Evolutionary conservation across 2,113 vertebrate species (phyloP), one percentile per base, ranked within the genome.

Genomic region (Podiceps cristatus): DNA sequence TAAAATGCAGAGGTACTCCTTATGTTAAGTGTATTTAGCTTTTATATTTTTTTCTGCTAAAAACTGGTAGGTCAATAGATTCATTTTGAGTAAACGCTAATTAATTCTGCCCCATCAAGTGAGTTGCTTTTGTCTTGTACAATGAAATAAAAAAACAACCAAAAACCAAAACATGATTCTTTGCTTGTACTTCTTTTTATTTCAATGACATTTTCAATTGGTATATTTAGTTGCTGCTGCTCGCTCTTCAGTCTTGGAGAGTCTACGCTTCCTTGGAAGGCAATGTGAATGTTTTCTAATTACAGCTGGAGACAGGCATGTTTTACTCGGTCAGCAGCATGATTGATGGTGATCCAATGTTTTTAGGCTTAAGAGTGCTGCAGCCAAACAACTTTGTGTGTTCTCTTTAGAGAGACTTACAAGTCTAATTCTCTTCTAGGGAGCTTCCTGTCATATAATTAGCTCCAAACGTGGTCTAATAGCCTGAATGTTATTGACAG

Each of bases 181-280:
- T 73, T 37, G 6, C 13, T 49, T 35, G 19, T 22, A 15, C 74
- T 72, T 25, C 14, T 66, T 47, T 45, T 45, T 13, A 40, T 66
- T n/a, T 63, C 40, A 82, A 45, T 77, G 25, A 17, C 31, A 37
- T 90, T 91, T 95, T 44, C 80, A 74, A 0, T 71, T 64, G 67
- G 13, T 90, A 10, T 63, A 4, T 93, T 68, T 25, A 76, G 19
- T 93, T 73, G 28, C 40, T 92, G 77, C 72, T 88, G 55, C 68
- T 94, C 27, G 81, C 40, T 80, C 44, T 76, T 31, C 68, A 35
- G 77, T 62, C 40, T 69, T 24, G 42, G 44, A 78, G 73, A 72
- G 45, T 9, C 77, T 94, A 1, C 75, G 88, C 75, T 93, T 85
- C 93, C 90, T 91, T 95, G 87, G 78, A 93, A 90, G 79, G 92